Evolutionary conservation across 1,140 invertebrate genomes (phyloP).

Genomic region (Chironomus striatipennis): DNA sequence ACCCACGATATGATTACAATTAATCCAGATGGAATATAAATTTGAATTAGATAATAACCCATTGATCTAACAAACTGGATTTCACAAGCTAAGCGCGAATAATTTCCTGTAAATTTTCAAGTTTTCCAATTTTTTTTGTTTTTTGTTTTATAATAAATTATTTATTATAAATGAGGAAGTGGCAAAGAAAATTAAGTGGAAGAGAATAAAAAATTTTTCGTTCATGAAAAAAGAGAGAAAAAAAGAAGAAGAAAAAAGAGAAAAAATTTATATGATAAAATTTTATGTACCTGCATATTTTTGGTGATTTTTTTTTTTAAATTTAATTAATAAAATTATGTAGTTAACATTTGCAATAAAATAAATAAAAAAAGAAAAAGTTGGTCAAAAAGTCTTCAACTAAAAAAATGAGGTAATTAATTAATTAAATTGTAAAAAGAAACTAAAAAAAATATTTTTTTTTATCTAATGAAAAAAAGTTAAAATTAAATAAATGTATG

Average conservation of each 20-base stretch:
- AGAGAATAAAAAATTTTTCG: neutral
- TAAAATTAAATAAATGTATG: too few species aligned
- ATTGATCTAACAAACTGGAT: conserved; percentile 96
- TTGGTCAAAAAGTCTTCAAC: too few species aligned
- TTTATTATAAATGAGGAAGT: conserved; percentile 21
- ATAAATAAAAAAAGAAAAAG: too few species aligned
- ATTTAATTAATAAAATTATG: too few species aligned
- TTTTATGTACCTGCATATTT: too few species aligned
- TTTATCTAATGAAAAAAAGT: too few species aligned
- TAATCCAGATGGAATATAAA: conserved; percentile 96
- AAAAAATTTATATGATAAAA: too few species aligned
- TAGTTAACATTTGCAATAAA: too few species aligned
- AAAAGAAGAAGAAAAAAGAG: neutral
- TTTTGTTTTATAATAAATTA: neutral
- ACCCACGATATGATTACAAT: conserved; percentile 99
- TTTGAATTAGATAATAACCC: conserved; percentile 99
- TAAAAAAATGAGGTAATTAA: too few species aligned
- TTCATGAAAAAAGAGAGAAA: neutral
- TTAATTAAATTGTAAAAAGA: too few species aligned
- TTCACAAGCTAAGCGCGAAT: conserved; percentile 93
- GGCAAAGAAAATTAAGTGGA: neutral
- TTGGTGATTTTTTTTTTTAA: too few species aligned
- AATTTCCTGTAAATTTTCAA: conserved; percentile 71
- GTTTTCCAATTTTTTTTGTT: conserved; percentile 21
- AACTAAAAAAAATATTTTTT: too few species aligned